Evolutionary conservation across 2,113 vertebrate genomes (phyloP), one percentile per base, ranked within the genome.

Genomic region (Otus sunia): DNA sequence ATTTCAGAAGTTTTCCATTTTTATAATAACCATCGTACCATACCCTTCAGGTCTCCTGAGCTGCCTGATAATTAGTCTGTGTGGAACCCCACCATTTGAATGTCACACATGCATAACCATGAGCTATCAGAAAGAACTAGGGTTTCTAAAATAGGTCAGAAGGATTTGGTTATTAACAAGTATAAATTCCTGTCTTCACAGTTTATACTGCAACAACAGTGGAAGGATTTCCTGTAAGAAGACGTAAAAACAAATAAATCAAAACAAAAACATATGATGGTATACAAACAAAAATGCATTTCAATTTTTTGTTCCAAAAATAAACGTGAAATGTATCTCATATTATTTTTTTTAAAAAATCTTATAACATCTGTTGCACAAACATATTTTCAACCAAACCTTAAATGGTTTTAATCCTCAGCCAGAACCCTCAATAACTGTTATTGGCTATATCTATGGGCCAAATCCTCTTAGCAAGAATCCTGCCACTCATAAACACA

Each of bases 401-500:
- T 43, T 77, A 66, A 68, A 74, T 59, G 3, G 19, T 72, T 95
- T 75, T 76, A 68, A 82, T 53, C 49, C 19, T 71, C 53, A 77
- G 15, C 5, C 59, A 69, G 27, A 69, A 63, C 2, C 0, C 39
- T 58, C 23, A 81, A 25, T 74, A 77, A 19, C 10, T 59, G 16
- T 90, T 68, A 53, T 10, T 49, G 11, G 8, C 25, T 77, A 2
- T 30, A 58, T 63, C 49, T 52, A 19, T 25, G 14, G 10, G 13
- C 16, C 49, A 89, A 34, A 75, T 73, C 30, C 12, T 68, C 41
- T 74, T 60, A 80, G 10, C 34, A 84, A 78, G 30, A 69, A 11
- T 68, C 56, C 0, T 0, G 21, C 13, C 17, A 9, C 59, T 64
- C 36, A 36, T 4, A 74, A 12, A 56, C 49, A 18, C 12, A 17